Base-by-base conservation (phyloP, 2,113 vertebrate species). In the Macrotis lagotis region DNA sequence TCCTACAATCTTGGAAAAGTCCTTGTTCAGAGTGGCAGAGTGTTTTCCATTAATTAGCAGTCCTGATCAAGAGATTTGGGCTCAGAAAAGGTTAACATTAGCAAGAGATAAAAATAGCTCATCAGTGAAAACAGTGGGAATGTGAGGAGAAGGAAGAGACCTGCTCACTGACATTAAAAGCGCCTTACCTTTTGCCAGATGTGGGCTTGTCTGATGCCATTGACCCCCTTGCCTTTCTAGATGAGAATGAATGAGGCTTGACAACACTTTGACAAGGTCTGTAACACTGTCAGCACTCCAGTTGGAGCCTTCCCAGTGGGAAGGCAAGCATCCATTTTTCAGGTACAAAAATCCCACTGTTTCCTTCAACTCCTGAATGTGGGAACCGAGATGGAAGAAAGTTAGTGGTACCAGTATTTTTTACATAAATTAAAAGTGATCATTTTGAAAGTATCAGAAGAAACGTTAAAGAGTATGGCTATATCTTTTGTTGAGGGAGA, bases 271-370 rank as follows among this genome's bases (percentile, higher is more conserved):
- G 92, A 94, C 44, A 48, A 97, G 95, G 44, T 93, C 47, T 28
- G 44, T 52, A 52, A 94, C 0, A 59, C 89, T 51, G 44, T 49
- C 28, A 55, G 92, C 94, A 48, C 6, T 28, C 90, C 92, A 94
- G 0, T 11, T 90, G 8, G 74, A 51, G 1, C 48, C 90, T 19
- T 97, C 88, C 11, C 48, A 48, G 51, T 97, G 91, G 0, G 89
- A 88, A 50, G 97, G 91, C 48, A 92, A 59, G 50, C 74, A 48
- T 1, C 8, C 5, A 31, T 90, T 83, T 97, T 95, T 96, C 88
- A 96, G 95, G 55, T 97, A 95, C 50, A 98, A 94, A 52, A 97
- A 97, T n/a, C 95, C 97, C 90, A 97, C 95, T 1, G 93, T 97
- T 44, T 96, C 97, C 94, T 95, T 97, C 66, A 98, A 26, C 25